These are phyloP conservation scores for Burhinus oedicnemus DNA, from an alignment of 2,113 vertebrate genomes.

Conservation along the genomic window DNA sequence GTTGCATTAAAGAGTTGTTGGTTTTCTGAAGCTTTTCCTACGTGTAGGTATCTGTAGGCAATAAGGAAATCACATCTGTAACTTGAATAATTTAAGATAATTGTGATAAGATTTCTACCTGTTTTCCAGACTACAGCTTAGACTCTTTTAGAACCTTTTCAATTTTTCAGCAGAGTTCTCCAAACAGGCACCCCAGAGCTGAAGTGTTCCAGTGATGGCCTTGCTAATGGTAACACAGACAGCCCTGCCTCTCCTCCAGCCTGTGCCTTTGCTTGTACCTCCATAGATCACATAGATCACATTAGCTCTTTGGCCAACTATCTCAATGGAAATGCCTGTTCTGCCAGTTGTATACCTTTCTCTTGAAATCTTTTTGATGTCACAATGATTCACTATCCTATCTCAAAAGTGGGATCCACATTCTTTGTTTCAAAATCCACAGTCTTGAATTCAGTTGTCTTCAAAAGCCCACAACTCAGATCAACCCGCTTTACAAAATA, in stretches of 20 bases:
- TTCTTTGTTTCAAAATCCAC: background rate
- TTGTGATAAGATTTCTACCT: background rate
- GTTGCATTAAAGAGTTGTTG: background rate
- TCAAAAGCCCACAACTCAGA: background rate
- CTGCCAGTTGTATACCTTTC: background rate
- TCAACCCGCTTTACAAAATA: background rate
- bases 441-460: background rate
- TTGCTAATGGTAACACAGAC: background rate
- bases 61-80: background rate
- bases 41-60: background rate
- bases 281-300: background rate
- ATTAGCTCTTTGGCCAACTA: background rate
- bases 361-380: background rate
- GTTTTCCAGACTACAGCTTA: background rate
- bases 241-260: background rate
- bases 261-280: background rate
- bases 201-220: background rate
- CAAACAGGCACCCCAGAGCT: background rate
- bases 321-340: background rate
- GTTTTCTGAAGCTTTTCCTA: background rate
- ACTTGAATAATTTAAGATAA: background rate
- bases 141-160: background rate
- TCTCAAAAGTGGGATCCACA: background rate
- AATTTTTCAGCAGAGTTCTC: background rate
- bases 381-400: background rate